Conservation (phyloP, 2,888 invertebrate genomes). For the Oithona nana region DNA sequence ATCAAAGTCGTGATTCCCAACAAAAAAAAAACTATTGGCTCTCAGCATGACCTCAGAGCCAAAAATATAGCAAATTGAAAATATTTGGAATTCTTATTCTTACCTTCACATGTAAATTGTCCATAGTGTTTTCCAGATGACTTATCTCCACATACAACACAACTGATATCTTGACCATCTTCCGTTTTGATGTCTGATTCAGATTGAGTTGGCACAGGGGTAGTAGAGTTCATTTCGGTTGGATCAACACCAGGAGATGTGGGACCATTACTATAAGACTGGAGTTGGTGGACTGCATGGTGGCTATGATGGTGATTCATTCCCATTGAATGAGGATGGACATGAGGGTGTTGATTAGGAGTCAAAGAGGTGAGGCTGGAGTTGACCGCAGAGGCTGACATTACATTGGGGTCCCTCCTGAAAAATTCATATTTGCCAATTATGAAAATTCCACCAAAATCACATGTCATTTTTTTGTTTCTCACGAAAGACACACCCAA, state of each 20-base stretch:
- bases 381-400: conserved; percentile 15
- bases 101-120: conserved; percentile 96
- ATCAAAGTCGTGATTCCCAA: too few species aligned
- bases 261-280: not conserved
- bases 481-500: too few species aligned
- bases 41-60: too few species aligned
- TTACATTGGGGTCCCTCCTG: conserved; percentile 17
- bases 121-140: conserved; percentile 98
- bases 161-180: conserved; percentile 50
- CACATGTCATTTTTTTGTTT: too few species aligned
- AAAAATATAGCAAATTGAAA: not conserved
- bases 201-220: not conserved
- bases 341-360: not conserved
- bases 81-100: not conserved
- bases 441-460: too few species aligned
- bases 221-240: not conserved
- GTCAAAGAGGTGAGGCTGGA: not conserved
- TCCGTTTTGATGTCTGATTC: not conserved
- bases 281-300: not conserved
- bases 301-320: too few species aligned
- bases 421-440: too few species aligned
- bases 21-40: too few species aligned
- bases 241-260: conserved; percentile 2
- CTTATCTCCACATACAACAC: conserved; percentile 96
- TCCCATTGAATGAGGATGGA: not conserved